Evolutionary conservation across 2,113 vertebrate genomes (phyloP).

Genomic region (Mustelus asterias): DNA sequence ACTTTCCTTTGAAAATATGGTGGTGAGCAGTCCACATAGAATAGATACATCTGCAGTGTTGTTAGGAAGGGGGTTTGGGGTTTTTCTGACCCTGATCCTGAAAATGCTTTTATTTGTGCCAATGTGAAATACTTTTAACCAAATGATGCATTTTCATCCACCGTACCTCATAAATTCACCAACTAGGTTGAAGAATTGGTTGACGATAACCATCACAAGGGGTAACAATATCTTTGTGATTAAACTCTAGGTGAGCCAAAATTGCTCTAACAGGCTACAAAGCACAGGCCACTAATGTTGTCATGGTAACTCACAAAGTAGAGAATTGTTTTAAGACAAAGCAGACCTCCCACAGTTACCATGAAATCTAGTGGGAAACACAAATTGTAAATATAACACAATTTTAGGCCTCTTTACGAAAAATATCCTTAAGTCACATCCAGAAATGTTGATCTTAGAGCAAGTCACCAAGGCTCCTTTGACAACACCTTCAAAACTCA

Average conservation of each 20-base stretch:
- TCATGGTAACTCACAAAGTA: neutral
- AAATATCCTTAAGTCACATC: neutral
- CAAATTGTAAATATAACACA: neutral
- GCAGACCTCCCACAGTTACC: neutral
- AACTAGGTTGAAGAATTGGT: neutral
- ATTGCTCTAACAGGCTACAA: neutral
- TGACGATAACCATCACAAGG: neutral
- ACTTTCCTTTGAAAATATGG: neutral
- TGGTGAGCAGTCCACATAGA: neutral
- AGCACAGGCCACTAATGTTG: neutral
- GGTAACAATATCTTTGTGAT: neutral
- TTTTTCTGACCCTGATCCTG: neutral
- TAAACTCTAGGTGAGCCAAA: neutral
- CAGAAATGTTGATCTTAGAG: neutral
- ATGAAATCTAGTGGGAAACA: neutral
- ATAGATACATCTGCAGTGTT: neutral
- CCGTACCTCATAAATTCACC: neutral
- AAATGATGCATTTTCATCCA: neutral
- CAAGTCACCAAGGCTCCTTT: too few species aligned
- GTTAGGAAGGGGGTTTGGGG: neutral
- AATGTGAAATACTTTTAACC: neutral
- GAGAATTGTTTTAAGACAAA: neutral
- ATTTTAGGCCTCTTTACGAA: neutral
- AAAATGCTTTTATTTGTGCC: neutral
- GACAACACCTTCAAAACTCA: too few species aligned